These are phyloP conservation scores for Takifugu flavidus DNA, from an alignment of 2,113 vertebrate genomes.

Conservation along the genomic window DNA sequence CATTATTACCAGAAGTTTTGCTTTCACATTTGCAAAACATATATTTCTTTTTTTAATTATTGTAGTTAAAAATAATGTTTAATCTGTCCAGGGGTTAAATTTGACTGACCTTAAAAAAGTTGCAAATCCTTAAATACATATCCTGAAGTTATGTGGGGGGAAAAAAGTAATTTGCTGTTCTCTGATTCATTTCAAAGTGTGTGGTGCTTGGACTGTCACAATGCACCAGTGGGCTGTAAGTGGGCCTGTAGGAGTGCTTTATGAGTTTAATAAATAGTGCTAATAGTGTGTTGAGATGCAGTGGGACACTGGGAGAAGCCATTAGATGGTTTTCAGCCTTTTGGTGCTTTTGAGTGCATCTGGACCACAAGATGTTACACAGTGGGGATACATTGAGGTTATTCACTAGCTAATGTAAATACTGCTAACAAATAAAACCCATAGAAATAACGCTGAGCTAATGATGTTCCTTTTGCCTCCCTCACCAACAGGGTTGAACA, in stretches of 20 bases:
- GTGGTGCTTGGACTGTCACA: constrained; percentile 22
- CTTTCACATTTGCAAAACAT: too few species aligned
- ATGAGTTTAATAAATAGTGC: constrained; percentile 53
- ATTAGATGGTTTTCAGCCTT: constrained; percentile 15
- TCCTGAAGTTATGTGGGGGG: background rate
- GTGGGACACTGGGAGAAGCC: constrained; percentile 6
- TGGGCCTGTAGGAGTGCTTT: constrained; percentile 38
- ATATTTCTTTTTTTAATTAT: too few species aligned
- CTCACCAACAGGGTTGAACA: constrained; percentile 80
- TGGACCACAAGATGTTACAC: background rate
- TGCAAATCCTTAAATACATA: constrained; percentile 1
- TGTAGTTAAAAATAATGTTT: background rate
- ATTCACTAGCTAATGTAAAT: constrained; percentile 10
- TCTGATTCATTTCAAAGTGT: constrained; percentile 14
- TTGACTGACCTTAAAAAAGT: background rate
- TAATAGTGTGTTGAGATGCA: constrained; percentile 38
- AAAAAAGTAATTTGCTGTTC: constrained; percentile 2
- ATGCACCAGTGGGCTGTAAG: constrained; percentile 23
- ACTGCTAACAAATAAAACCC: constrained; percentile 8
- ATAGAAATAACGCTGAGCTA: constrained; percentile 3
- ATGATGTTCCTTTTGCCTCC: constrained; percentile 17
- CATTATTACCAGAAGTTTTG: too few species aligned
- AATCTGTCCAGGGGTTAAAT: background rate
- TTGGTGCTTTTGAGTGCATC: constrained; percentile 9
- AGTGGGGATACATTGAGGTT: background rate